phyloP scores from a whole-genome alignment of 2,888 invertebrate species.

The Lysandra bellargus region DNA sequence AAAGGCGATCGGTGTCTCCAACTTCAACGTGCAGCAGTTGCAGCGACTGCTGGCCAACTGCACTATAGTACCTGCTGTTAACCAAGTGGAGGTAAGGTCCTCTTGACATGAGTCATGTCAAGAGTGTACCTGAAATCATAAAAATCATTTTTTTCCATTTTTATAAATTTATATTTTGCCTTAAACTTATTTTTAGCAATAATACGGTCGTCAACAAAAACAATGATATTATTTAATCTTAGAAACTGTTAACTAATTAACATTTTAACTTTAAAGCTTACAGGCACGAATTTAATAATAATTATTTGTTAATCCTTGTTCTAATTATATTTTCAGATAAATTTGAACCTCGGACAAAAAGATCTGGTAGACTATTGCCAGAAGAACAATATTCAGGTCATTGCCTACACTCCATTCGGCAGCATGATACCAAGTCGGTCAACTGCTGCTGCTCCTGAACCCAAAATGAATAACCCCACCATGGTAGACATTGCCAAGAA shows the following conservation, averaged over 20 bases:
- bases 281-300: neutral
- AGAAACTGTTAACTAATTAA: neutral
- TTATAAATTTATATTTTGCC: neutral
- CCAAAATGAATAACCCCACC: slow-evolving; percentile 75
- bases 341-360: slow-evolving; percentile 84
- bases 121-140: neutral
- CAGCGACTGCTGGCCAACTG: slow-evolving; percentile 82
- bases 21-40: slow-evolving; percentile 88
- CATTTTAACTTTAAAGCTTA: neutral
- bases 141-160: neutral
- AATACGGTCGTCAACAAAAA: neutral
- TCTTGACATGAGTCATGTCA: neutral
- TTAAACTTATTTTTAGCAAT: neutral
- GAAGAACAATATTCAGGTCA: slow-evolving; percentile 78
- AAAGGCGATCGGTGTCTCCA: slow-evolving; percentile 88
- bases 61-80: slow-evolving; percentile 80
- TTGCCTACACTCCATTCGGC: slow-evolving; percentile 85
- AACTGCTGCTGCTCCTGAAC: slow-evolving; percentile 69
- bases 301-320: neutral
- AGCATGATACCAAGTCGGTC: slow-evolving; percentile 73
- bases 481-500: slow-evolving; percentile 81
- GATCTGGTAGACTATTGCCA: slow-evolving; percentile 84
- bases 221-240: neutral
- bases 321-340: slow-evolving; percentile 52
- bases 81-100: slow-evolving; percentile 71